Base-by-base conservation (phyloP, 2,797 vertebrate genomes). In the Phoxinus dragarum region DNA sequence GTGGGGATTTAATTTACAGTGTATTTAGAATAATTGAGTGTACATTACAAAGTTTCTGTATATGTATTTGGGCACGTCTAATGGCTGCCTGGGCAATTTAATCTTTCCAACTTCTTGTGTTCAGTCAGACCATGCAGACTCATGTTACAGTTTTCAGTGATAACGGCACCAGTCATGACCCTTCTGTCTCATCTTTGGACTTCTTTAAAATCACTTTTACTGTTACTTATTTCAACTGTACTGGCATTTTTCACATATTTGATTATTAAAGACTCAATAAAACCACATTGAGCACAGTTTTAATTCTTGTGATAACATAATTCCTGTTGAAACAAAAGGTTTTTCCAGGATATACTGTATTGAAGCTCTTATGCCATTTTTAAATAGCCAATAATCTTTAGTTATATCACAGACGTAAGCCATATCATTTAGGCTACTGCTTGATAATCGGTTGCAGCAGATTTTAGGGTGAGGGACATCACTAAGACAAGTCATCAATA, bases 111-210 rank as follows among this genome's bases (percentile, higher is more conserved):
- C 88, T 88, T 90, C 81, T 68, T 93, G 91, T 87, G 92, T 94
- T 95, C 94, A 95, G 90, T 92, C 94, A 87, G 89, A 77, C 88
- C 97, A 99, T 99, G 98, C 97, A 98, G 98, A 97, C 96, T 96
- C 93, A 92, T 95, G 96, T 98, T 98, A 99, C 91, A 92, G 94
- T 93, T 94, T 90, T 91, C 91, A 95, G 94, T 92, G 90, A 92
- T 93, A 82, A 90, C 92, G 94, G 93, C 91, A 96, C 93, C 96
- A 97, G 97, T 96, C 93, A 98, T 98, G 97, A 97, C 94, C 93
- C 86, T 94, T 95, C 14, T 94, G 95, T 95, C 93, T 92, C 95
- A 97, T 96, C 94, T 88, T 84, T 88, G 59, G n/a, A 86, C 68
- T 12, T 52, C 5, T 59, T 52, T 4, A 61, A 17, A 61, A 40